These are phyloP conservation scores for Pomacea canaliculata DNA, from an alignment of 2,888 invertebrate species.

Conservation along the genomic window DNA sequence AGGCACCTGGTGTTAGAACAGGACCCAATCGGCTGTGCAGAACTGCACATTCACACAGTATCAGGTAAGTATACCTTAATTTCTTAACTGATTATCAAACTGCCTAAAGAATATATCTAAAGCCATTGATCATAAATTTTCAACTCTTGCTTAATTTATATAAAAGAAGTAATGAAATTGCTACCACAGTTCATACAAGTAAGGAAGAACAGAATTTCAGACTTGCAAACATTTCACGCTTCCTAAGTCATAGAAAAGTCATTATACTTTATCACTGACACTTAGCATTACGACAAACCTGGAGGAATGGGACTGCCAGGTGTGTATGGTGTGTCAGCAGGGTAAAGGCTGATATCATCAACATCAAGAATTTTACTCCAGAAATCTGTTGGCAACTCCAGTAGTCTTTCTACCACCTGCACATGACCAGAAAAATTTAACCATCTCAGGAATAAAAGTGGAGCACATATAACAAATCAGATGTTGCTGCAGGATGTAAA, in stretches of 20 bases:
- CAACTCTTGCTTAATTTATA: no score
- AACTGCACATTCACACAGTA: conserved; percentile 29
- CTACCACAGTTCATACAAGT: no score
- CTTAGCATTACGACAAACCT: conserved; percentile 6
- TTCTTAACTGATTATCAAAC: no score
- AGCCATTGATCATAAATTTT: no score
- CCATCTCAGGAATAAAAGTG: no score
- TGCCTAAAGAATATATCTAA: no score
- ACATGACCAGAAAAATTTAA: conserved; percentile 1
- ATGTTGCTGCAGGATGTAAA: no score
- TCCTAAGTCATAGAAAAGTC: neutral
- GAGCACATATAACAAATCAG: no score
- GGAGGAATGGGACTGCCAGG: conserved; percentile 29
- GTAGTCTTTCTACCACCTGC: conserved; percentile 58
- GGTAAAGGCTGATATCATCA: conserved; percentile 52
- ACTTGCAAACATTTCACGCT: no score
- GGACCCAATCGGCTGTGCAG: conserved; percentile 55
- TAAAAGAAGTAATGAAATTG: no score
- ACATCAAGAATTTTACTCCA: conserved; percentile 56
- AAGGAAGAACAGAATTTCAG: no score
- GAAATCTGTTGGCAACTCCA: conserved; percentile 54
- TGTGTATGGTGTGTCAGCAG: conserved; percentile 37
- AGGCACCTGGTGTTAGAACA: conserved; percentile 55
- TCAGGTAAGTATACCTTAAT: no score
- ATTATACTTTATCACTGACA: neutral